A percentile compares a stretch with the other conserved stretches of the same genome.
These are phyloP conservation scores for Psilopsiagon aymara DNA, from an alignment of 2,113 vertebrate genomes.

Conservation along the genomic window DNA sequence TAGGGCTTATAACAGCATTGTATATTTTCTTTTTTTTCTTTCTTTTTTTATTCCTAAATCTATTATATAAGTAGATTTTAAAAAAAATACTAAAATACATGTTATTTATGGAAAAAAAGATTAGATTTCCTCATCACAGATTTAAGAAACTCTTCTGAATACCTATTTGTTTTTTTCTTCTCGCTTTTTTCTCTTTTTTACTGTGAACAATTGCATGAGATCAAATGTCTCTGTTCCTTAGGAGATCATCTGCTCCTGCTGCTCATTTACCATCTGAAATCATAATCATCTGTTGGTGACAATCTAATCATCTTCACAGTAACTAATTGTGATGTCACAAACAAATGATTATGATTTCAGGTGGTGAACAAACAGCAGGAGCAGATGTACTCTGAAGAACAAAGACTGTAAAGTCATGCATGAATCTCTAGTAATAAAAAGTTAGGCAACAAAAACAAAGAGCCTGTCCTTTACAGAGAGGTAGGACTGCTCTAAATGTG, in stretches of 20 bases:
- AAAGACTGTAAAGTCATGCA: conserved; percentile 64
- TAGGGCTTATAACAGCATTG: background rate
- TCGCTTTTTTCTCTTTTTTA: background rate
- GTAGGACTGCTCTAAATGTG: background rate
- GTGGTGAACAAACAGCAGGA: conserved; percentile 74
- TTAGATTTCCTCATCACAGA: background rate
- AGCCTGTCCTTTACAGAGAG: conserved; percentile 5
- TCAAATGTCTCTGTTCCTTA: conserved; percentile 62
- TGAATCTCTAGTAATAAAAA: conserved; percentile 54
- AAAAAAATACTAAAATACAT: background rate
- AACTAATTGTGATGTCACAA: conserved; percentile 70
- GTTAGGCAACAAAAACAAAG: conserved; percentile 59
- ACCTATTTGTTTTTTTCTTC: background rate
- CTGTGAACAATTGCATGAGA: conserved; percentile 20
- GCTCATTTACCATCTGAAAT: conserved; percentile 72
- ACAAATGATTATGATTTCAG: conserved; percentile 74
- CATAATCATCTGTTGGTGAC: conserved; percentile 69
- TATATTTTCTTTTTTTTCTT: background rate
- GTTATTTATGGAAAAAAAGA: background rate
- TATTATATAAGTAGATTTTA: background rate
- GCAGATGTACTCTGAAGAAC: conserved; percentile 69
- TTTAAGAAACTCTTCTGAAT: background rate
- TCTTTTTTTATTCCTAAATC: background rate
- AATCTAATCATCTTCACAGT: conserved; percentile 64
- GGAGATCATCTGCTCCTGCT: conserved; percentile 69